Base-by-base conservation (phyloP, 2,888 invertebrate genomes). In the Esperia sulphurella region DNA sequence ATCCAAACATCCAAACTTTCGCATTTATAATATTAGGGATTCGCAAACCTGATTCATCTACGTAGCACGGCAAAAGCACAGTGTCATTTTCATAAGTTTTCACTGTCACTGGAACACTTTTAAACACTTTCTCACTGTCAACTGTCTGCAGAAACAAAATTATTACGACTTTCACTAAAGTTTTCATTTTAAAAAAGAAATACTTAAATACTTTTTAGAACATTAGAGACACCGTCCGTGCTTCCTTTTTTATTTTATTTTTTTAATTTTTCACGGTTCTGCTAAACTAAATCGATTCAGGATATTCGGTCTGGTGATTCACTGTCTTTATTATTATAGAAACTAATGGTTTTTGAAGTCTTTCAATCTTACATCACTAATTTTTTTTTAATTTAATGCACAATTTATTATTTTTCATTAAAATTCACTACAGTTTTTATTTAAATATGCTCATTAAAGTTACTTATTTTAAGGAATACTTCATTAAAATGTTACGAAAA, bases 41-140 rank as follows among this genome's bases (percentile, higher is more conserved):
- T 33, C 10, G 10, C 39, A 8, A 13, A 93, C 95, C 89, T 48
- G 68, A 55, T 2, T 82, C 93, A 61, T 95, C 93, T 55, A 95
- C 86, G 72, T 94, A 93, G 72, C 96, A 96, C 0, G 96, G 96
- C 52, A 96, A 79, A 21, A 95, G 70, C 0, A 96, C 95, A 0
- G 94, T 94, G 57, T 95, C 94, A 64, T 95, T 95, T 74, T 95
- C 94, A 55, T 92, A 92, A 3, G 93, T 93, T 78, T 94, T 95
- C 41, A 95, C 93, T 3, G 93, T 93, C 4, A 94, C 94, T 0
- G 95, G 94, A 0, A 93, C 90, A 80, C 94, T 94, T 74, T 90
- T 92, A 68, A 95, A 94, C 41, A 90, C 68, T 46, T 79, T 86
- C 40, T 83, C 76, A 76, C 88, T 67, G 49, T 65, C 60, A 46